Conservation (phyloP, 2,797 vertebrate genomes). For the Schizothorax lantsangensis region DNA sequence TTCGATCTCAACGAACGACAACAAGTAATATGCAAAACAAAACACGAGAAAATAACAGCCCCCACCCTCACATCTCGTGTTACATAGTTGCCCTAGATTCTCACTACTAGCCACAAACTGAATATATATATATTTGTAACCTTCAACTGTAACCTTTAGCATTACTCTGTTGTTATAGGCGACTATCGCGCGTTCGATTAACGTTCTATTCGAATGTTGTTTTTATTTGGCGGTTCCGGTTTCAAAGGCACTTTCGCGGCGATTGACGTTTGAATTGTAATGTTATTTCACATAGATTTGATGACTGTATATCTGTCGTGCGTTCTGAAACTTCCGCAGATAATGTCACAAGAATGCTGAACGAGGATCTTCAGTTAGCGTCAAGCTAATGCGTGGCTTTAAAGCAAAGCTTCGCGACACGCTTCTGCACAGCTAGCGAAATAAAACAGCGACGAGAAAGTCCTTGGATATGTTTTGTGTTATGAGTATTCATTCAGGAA, state of each 20-base stretch:
- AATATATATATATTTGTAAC: constrained; percentile 33
- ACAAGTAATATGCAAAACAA: constrained; percentile 9
- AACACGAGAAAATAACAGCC: constrained; percentile 50
- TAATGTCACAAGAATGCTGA: constrained; percentile 26
- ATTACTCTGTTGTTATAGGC: neutral
- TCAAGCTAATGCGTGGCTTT: constrained; percentile 51
- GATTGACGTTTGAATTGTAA: neutral
- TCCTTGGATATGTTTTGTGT: neutral
- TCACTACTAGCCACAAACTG: constrained; percentile 33
- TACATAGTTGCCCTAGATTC: constrained; percentile 64
- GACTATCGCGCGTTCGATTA: neutral
- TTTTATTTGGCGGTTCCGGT: neutral
- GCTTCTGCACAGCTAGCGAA: neutral
- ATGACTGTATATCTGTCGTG: neutral
- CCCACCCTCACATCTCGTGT: constrained; percentile 54
- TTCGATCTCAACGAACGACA: constrained; percentile 16
- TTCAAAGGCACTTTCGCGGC: neutral
- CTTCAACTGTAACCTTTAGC: constrained; percentile 53
- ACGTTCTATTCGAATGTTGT: constrained; percentile 10
- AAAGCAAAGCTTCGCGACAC: neutral
- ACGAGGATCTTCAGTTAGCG: constrained; percentile 45
- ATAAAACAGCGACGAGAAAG: neutral
- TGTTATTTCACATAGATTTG: neutral
- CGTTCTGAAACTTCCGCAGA: constrained; percentile 33
- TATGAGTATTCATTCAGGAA: neutral